Evolutionary conservation across 2,888 invertebrate species (phyloP), one percentile per base, ranked within the genome.

Genomic region (Deilephila elpenor): DNA sequence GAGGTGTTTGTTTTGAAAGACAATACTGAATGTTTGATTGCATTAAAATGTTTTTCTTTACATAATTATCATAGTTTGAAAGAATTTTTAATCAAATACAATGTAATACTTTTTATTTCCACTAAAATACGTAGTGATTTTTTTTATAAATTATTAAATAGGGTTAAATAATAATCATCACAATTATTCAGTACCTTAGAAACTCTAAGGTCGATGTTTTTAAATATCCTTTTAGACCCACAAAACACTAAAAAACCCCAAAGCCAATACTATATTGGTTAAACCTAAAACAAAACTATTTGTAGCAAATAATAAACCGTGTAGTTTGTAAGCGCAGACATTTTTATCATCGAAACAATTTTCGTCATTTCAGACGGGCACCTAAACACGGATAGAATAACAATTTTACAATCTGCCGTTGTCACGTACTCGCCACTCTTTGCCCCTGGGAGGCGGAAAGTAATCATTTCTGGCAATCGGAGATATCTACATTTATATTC

Each of bases 401-500:
- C 91, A 93, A 93, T 92, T 92, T 92, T 89, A 92, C 93, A 93
- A 93, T 92, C 89, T 92, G 86, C 86, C 85, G 83, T 84, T 85
- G 91, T 92, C 93, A 93, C 93, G 93, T 91, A 86, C 85, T 84
- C 84, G 83, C 86, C 90, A 91, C 91, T 89, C 91, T 86, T 89
- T 85, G 90, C 86, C 84, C 89, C 88, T 90, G 51, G 80, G 86
- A 88, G 90, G 89, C 90, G 89, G 86, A 89, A 91, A 89, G 90
- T 91, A 92, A 93, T 93, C 90, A 92, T 92, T 92, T 91, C 88
- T 84, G 87, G 88, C 89, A 90, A 92, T 92, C 91, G 92, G 84
- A 84, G 86, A 90, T 83, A 83, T 88, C 88, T 85, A 86, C 88
- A 88, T 92, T 91, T 90, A 89, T 90, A 92, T 92, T 92, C 92